Evolutionary conservation across 2,797 vertebrate species (phyloP).

Genomic region (Enteromius fasciolatus): DNA sequence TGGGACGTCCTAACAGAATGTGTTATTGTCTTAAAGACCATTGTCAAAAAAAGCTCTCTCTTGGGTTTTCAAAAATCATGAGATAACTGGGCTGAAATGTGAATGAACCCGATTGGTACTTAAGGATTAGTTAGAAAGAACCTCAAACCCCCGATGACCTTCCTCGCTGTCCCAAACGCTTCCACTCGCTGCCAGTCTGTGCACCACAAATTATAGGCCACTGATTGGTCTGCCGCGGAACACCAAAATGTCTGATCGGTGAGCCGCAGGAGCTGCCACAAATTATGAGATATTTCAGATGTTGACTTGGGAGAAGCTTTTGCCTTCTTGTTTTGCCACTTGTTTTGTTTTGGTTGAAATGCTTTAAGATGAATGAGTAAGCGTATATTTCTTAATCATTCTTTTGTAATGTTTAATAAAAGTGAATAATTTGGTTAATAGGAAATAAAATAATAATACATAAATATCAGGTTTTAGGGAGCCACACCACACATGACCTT

Average conservation of each 20-base stretch:
- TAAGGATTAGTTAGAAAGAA: conserved; percentile 36
- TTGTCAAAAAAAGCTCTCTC: conserved; percentile 2
- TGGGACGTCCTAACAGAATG: neutral
- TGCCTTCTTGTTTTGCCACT: conserved; percentile 36
- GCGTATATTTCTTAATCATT: neutral
- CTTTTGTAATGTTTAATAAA: neutral
- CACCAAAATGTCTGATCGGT: conserved; percentile 71
- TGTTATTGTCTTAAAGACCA: conserved; percentile 17
- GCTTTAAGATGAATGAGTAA: neutral
- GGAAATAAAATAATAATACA: neutral
- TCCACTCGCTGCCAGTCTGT: conserved; percentile 59
- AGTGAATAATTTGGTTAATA: neutral
- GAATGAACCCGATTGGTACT: conserved; percentile 39
- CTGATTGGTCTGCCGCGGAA: conserved; percentile 70
- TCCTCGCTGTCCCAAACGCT: conserved; percentile 23
- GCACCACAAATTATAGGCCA: conserved; percentile 70
- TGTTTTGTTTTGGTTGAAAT: conserved; percentile 8
- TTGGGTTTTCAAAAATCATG: neutral
- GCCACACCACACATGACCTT: neutral
- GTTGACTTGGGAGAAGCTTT: conserved; percentile 69
- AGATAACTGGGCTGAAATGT: conserved; percentile 24
- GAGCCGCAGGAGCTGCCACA: conserved; percentile 72
- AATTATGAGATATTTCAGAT: conserved; percentile 72
- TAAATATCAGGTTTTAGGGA: neutral
- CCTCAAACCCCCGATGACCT: conserved; percentile 38